Conservation (phyloP, 2,888 invertebrate species). For the Chromoteleia sp. region DNA sequence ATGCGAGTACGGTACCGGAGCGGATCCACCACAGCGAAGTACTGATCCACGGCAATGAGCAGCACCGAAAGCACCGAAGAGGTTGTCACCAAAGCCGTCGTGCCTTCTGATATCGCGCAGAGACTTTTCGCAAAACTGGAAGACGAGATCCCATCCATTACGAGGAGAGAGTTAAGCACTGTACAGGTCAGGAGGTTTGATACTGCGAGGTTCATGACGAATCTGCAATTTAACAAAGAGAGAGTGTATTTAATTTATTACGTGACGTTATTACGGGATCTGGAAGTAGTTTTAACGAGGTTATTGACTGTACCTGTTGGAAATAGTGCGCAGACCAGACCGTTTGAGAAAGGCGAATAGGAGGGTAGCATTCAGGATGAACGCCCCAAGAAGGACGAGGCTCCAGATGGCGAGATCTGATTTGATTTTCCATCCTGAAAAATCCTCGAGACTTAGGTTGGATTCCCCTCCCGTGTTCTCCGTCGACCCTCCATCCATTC, state of each 20-base stretch:
- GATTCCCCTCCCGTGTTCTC: slow-evolving; percentile 80
- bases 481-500: slow-evolving; percentile 84
- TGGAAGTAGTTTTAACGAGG: not conserved
- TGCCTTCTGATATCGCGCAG: slow-evolving; percentile 87
- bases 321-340: slow-evolving; percentile 90
- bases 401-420: slow-evolving; percentile 80
- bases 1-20: slow-evolving; percentile 87
- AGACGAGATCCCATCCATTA: slow-evolving; percentile 85
- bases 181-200: slow-evolving; percentile 86
- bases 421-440: slow-evolving; percentile 82
- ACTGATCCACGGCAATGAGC: slow-evolving; percentile 88
- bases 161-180: slow-evolving; percentile 84
- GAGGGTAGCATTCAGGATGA: slow-evolving; percentile 90
- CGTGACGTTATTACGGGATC: slow-evolving; percentile 12
- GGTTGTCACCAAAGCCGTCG: slow-evolving; percentile 87
- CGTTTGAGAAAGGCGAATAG: slow-evolving; percentile 90
- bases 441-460: slow-evolving; percentile 79
- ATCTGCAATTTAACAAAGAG: slow-evolving; percentile 85
- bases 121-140: slow-evolving; percentile 84
- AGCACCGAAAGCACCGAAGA: slow-evolving; percentile 88
- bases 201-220: slow-evolving; percentile 88
- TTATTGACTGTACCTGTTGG: slow-evolving; percentile 88
- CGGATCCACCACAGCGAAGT: slow-evolving; percentile 88
- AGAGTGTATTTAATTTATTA: slow-evolving; percentile 18
- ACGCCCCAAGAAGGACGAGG: slow-evolving; percentile 87